A percentile compares a stretch with the other conserved stretches of the same genome.
phyloP scores from a whole-genome alignment of 2,797 vertebrate genomes.

The Toxotes lorentzi region DNA sequence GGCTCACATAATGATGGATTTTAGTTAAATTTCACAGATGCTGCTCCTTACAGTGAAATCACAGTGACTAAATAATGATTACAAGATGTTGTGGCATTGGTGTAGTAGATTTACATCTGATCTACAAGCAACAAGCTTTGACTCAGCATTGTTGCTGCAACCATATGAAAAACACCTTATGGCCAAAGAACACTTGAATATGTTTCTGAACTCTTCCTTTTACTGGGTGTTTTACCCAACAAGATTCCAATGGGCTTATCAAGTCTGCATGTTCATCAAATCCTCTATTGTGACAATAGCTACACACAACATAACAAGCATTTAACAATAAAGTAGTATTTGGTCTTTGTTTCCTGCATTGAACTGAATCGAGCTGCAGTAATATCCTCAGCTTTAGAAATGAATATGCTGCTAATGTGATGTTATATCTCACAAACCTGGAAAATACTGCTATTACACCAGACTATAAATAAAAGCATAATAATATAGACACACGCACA shows the following conservation, averaged over 20 bases:
- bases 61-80: background rate
- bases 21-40: slow-evolving; percentile 26
- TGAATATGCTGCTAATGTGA: background rate
- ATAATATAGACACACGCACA: background rate
- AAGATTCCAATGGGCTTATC: background rate
- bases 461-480: slow-evolving; percentile 3
- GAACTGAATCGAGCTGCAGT: background rate
- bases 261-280: background rate
- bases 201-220: background rate
- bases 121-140: slow-evolving; percentile 2
- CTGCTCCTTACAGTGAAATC: slow-evolving; percentile 9
- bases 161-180: background rate
- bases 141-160: slow-evolving; percentile 5
- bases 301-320: background rate
- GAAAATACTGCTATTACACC: background rate
- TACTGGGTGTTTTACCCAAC: background rate
- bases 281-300: background rate
- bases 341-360: background rate
- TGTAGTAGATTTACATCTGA: background rate
- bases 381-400: background rate
- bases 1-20: slow-evolving; percentile 4
- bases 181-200: background rate
- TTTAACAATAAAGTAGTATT: background rate
- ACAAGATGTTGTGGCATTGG: background rate
- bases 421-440: background rate